phyloP scores from a whole-genome alignment of 2,797 vertebrate genomes.

The Muraenolepis orangiensis region DNA sequence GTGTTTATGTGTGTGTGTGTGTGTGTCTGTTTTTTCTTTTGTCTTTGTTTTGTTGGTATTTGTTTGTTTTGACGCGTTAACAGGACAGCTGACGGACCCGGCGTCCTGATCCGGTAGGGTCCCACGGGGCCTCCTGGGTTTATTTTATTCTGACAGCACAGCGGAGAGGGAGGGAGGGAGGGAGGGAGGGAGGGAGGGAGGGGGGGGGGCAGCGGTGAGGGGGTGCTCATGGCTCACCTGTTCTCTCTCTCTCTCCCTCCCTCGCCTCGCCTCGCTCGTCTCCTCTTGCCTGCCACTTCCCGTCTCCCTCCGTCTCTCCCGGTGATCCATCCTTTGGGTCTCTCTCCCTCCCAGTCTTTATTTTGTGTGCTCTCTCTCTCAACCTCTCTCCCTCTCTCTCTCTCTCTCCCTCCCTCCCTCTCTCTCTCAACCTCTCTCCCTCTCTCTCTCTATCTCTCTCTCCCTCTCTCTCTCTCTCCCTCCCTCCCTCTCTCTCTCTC shows the following conservation, averaged over 20 bases:
- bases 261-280: background rate
- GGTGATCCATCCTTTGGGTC: background rate
- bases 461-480: background rate
- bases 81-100: conserved; percentile 69
- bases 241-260: background rate
- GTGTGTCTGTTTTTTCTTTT: background rate
- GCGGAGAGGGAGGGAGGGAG: conserved; percentile 36
- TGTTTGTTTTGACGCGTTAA: conserved; percentile 71
- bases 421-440: conserved; percentile 19
- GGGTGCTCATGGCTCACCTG: conserved; percentile 47
- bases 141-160: conserved; percentile 63
- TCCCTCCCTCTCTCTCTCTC: background rate
- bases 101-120: conserved; percentile 53
- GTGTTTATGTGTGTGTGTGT: background rate
- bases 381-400: background rate
- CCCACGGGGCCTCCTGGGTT: conserved; percentile 47
- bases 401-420: conserved; percentile 3
- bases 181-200: background rate
- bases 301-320: conserved; percentile 12
- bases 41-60: conserved; percentile 39
- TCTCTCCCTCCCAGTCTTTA: conserved; percentile 4
- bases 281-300: conserved; percentile 18
- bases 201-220: background rate
- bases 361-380: background rate
- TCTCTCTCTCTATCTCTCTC: background rate